Evolutionary conservation across 2,797 vertebrate genomes (phyloP).

Genomic region (Sternotherus odoratus): DNA sequence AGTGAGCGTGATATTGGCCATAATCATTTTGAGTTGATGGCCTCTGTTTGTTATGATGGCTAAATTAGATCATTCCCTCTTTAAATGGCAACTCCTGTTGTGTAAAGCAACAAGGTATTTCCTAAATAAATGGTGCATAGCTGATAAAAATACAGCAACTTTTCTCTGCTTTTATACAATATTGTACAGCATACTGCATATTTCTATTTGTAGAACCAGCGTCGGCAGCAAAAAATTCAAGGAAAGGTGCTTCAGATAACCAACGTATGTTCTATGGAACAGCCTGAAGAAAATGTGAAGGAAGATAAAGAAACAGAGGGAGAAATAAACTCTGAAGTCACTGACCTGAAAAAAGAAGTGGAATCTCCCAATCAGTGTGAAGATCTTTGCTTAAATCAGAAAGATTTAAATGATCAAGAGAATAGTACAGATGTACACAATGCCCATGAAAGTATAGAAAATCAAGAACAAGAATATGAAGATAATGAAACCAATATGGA

Average conservation of each 20-base stretch:
- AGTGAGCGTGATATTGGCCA: not conserved
- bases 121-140: not conserved
- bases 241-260: conserved; percentile 80
- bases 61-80: not conserved
- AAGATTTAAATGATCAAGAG: conserved; percentile 61
- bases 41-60: not conserved
- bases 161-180: not conserved
- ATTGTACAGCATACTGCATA: not conserved
- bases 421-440: conserved; percentile 25
- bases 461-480: conserved; percentile 46
- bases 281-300: not conserved
- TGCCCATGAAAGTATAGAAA: conserved; percentile 2
- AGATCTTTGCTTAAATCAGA: conserved; percentile 30
- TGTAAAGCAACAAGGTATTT: not conserved
- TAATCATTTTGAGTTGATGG: not conserved
- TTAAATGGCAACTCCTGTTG: not conserved
- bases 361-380: conserved; percentile 29
- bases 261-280: conserved; percentile 69
- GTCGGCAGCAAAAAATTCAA: conserved; percentile 90
- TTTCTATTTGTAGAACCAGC: conserved; percentile 85
- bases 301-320: conserved; percentile 49
- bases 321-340: conserved; percentile 54
- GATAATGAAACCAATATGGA: not conserved
- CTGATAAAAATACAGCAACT: not conserved
- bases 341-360: conserved; percentile 62